A percentile compares a stretch with the other conserved stretches of the same genome.
Conservation (phyloP, 2,797 vertebrate genomes). For the Capromys pilorides region DNA sequence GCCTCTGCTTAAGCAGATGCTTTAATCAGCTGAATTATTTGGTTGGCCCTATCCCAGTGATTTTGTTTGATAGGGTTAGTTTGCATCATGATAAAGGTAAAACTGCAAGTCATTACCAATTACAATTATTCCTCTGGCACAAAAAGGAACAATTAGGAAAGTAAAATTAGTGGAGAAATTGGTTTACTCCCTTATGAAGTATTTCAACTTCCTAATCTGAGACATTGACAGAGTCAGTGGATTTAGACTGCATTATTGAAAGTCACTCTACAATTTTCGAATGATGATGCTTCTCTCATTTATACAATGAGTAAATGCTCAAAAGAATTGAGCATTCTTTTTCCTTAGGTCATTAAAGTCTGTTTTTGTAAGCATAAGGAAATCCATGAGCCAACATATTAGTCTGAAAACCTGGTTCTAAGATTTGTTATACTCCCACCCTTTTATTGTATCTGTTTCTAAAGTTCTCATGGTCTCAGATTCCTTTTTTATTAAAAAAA, state of each 20-base stretch:
- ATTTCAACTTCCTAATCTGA: not conserved
- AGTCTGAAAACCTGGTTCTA: not conserved
- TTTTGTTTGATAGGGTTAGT: not conserved
- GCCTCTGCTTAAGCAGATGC: too few relatives aligned
- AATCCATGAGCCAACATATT: not conserved
- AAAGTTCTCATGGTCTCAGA: not conserved
- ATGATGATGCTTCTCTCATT: not conserved
- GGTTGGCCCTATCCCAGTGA: not conserved
- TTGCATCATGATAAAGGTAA: not conserved
- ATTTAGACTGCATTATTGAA: not conserved
- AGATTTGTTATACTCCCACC: not conserved
- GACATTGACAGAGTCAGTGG: not conserved
- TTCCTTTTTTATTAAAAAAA: conserved; percentile 20
- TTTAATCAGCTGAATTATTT: too few relatives aligned
- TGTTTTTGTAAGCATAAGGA: not conserved
- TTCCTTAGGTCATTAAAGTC: not conserved
- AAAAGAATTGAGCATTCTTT: not conserved
- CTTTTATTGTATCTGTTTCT: not conserved
- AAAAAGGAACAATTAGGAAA: not conserved
- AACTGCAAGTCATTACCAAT: not conserved
- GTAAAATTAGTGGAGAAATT: not conserved
- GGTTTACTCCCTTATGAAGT: not conserved
- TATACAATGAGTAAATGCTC: too few relatives aligned
- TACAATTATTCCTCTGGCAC: not conserved
- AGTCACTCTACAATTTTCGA: not conserved